Evolutionary conservation across 2,888 invertebrate genomes (phyloP), one percentile per base, ranked within the genome.

Genomic region (Drosophila seclusa): DNA sequence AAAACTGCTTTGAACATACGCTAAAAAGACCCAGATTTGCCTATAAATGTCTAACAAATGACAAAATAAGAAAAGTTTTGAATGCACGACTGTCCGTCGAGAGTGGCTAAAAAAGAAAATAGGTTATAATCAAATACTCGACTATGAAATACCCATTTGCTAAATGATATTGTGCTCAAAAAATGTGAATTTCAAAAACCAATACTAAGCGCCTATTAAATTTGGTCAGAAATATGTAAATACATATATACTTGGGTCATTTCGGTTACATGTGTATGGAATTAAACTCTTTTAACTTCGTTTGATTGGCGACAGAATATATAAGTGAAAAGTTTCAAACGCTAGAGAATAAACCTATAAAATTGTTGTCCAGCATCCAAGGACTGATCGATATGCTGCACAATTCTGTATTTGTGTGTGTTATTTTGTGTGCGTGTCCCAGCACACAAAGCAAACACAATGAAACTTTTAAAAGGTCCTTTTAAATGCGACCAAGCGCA

Each of bases 21-120:
- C 83, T 70, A 78, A 78, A 70, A 73, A 78, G 71, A 74, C 66
- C 66, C 68, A 76, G 84, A 81, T 83, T 88, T 86, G 62, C 78
- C 78, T 83, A 77, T 87, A 85, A 88, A 88, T 88, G 87, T 83
- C 89, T 65, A 82, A 82, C 80, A 86, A 85, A 85, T 78, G 87
- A 80, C 80, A 84, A 72, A 61, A 45, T 59, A 48, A 64, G 67
- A 54, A 48, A 87, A 85, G 68, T 68, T 82, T 84, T 76, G 64
- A 76, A 69, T 71, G 61, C 58, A 57, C 45, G 18, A 64, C 48
- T 50, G 36, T 52, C 54, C 24, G 34, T n/a, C 53, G 50, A 31
- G 59, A 58, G 34, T 45, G 21, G 38, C 45, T 27, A 38, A 72
- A 77, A 61, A 59, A 34, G 36, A 58, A 59, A 71, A 53, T 38